These are phyloP conservation scores for Asobara japonica DNA, from an alignment of 1,140 invertebrate species.

Conservation along the genomic window DNA sequence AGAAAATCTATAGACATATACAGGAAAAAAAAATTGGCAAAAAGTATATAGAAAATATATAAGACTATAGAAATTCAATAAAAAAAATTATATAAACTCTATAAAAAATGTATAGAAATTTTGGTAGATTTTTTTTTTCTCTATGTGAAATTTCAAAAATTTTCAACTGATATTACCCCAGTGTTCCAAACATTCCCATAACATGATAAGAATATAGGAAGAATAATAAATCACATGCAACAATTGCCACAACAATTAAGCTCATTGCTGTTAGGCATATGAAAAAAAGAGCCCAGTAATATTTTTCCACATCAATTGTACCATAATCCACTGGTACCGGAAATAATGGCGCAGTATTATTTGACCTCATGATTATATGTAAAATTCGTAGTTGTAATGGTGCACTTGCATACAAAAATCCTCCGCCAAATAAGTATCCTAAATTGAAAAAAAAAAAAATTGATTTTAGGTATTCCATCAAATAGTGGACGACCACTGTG, in stretches of 20 bases:
- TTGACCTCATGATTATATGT: not conserved
- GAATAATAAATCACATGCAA: not conserved
- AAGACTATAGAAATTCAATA: too few relatives aligned
- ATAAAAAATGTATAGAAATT: too few relatives aligned
- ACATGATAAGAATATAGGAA: not conserved
- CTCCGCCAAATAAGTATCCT: not conserved
- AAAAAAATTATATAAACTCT: too few relatives aligned
- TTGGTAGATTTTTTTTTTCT: too few relatives aligned
- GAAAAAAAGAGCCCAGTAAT: not conserved
- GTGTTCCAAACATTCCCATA: not conserved
- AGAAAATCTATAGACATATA: too few relatives aligned
- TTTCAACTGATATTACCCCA: not conserved
- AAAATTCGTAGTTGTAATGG: not conserved
- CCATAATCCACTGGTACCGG: not conserved
- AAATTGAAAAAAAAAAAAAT: too few relatives aligned
- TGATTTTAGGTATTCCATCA: not conserved
- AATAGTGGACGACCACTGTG: too few relatives aligned
- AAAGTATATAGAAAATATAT: too few relatives aligned
- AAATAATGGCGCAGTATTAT: not conserved
- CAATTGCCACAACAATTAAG: not conserved
- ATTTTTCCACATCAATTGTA: not conserved
- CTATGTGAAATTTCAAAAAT: not conserved
- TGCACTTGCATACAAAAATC: not conserved
- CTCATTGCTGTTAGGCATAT: not conserved
- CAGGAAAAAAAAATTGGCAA: too few relatives aligned